Conservation (phyloP, 1,140 invertebrate species). For the Drosophila ironensis region DNA sequence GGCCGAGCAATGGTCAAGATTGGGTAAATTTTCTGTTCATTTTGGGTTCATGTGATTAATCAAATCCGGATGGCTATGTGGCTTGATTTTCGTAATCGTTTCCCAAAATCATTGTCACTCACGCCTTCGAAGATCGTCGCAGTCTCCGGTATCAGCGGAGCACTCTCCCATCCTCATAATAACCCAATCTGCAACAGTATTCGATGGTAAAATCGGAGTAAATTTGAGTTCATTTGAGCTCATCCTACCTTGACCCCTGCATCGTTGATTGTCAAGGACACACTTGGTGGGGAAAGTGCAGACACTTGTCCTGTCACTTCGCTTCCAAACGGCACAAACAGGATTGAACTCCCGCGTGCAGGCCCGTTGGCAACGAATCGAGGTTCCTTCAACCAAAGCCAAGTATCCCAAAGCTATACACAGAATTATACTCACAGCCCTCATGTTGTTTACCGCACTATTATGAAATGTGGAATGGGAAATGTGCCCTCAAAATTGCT, state of each 20-base stretch:
- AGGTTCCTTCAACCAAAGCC: neutral
- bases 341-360: constrained; percentile 18
- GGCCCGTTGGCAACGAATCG: neutral
- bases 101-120: neutral
- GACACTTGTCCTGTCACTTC: neutral
- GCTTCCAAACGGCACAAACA: constrained; percentile 16
- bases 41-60: constrained; percentile 16
- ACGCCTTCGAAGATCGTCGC: neutral
- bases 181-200: constrained; percentile 13
- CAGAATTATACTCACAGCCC: constrained; percentile 1
- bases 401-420: constrained; percentile 11
- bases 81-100: neutral
- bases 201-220: neutral
- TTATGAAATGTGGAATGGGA: neutral
- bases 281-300: constrained; percentile 34
- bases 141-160: constrained; percentile 1
- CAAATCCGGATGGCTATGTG: neutral
- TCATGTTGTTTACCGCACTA: constrained; percentile 10
- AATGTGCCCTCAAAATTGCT: neutral
- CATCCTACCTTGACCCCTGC: constrained; percentile 10
- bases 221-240: neutral
- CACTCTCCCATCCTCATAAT: neutral
- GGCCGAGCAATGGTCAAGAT: constrained; percentile 27
- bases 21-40: constrained; percentile 31
- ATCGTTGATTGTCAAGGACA: constrained; percentile 8